Evolutionary conservation across 1,140 invertebrate species (phyloP), one percentile per base, ranked within the genome.

Genomic region (Trissolcus basalis): DNA sequence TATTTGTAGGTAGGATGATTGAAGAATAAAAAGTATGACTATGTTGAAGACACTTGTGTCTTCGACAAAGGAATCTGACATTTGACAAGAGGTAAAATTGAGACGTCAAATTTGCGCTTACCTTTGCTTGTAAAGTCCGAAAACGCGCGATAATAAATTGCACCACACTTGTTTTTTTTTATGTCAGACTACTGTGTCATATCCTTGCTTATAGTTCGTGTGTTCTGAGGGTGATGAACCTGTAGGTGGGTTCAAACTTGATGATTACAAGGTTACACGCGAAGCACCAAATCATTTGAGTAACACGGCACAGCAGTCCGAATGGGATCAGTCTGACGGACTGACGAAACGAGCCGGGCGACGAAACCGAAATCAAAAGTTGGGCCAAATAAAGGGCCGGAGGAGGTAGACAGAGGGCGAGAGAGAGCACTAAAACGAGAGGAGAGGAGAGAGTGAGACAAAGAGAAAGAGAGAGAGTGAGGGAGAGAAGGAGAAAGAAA

Each of bases 191-290:
- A 61, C 19, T 47, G 69, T 72, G 60, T 59, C 69, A 72, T 72
- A 59, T 72, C 54, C 69, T 58, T 45, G 5, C 39, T 45, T 48
- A 12, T 10, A 33, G 35, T 45, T 19, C 51, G 32, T 44, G 53
- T 71, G 19, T 58, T 71, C 47, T 54, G 41, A 44, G 39, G 69
- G 53, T 72, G 68, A 64, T 64, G 59, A 64, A 64, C 69, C 69
- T 72, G 41, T 72, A 60, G 19, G 64, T 61, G 56, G 49, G 59
- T 58, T 71, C 45, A 53, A 61, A 55, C 67, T 60, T 70, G 58
- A 55, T 32, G 19, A 58, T 53, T 32, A 54, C 68, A 72, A 64
- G 68, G 59, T 58, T 59, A 54, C 59, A 43, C 48, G 13, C 41
- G 55, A 16, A 68, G 49, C 65, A 64, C 53, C 59, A 55, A 65